Evolutionary conservation across 1,140 invertebrate species (phyloP), one percentile per base, ranked within the genome.

Genomic region (Marisa cornuarietis): DNA sequence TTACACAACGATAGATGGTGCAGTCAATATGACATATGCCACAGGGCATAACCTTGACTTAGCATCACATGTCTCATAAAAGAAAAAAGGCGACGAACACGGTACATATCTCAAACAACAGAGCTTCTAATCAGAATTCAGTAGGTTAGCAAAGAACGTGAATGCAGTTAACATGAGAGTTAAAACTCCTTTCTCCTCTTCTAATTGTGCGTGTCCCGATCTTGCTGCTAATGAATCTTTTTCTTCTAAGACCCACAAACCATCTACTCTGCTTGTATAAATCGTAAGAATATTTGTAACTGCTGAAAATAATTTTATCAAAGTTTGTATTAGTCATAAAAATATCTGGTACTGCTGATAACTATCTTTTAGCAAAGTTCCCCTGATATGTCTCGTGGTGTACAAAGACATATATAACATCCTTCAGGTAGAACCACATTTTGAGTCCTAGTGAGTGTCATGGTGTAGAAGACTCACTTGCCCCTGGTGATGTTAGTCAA

Each of bases 401-500:
- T 24, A n/a, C 65, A 68, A 68, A 68, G 13, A 11, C n/a, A 4
- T 20, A 4, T 3, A 63, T 63, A 6, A 68, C 7, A 68, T 4
- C 65, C 6, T 0, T n/a, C 22, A 13, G 9, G 65, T 66, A 20
- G 22, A 66, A 26, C 8, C 52, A 58, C 11, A 14, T 68, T 68
- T 68, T 8, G 65, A 24, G 65, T 11, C 54, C 54, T 14, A 20
- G 3, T 7, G 18, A 42, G 0, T 6, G 13, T 58, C 20, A 49
- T 31, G 9, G 22, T 49, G 52, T 22, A 58, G 10, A 20, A 71
- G 22, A 66, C 80, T 77, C 31, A 77, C 54, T 71, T 73, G 9
- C 80, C 71, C 26, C 51, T n/a, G 22, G 77, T 69, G 24, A 51
- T 22, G 16, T 22, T 42, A 14, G 65, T 78, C 11, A 78, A 54